These are phyloP conservation scores for Urosaurus nigricauda DNA, from an alignment of 2,797 vertebrate species.

Conservation along the genomic window DNA sequence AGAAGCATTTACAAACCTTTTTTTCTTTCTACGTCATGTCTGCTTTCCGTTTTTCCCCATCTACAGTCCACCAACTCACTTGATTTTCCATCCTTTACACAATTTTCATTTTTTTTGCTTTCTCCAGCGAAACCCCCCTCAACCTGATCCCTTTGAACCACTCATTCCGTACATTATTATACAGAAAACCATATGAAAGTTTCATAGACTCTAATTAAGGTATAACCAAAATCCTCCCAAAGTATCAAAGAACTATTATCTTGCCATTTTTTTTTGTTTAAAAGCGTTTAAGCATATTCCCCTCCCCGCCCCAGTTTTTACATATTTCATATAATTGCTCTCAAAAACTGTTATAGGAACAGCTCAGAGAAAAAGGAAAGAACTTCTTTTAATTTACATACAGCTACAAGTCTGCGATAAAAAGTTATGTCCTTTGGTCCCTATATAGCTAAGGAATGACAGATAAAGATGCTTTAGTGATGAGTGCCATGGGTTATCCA, in stretches of 20 bases:
- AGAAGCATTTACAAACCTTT: constrained; percentile 86
- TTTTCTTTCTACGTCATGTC: constrained; percentile 66
- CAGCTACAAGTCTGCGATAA: constrained; percentile 99
- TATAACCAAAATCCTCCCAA: constrained; percentile 86
- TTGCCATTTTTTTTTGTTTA: constrained; percentile 88
- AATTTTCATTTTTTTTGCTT: constrained; percentile 70
- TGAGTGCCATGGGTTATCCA: constrained; percentile 87
- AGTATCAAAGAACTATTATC: constrained; percentile 93
- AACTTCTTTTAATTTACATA: constrained; percentile 90
- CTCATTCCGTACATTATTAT: constrained; percentile 80
- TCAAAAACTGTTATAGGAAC: constrained; percentile 90
- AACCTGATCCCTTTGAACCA: constrained; percentile 73
- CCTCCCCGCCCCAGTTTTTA: constrained; percentile 71
- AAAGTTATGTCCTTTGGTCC: constrained; percentile 99
- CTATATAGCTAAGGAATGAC: constrained; percentile 99
- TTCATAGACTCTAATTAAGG: constrained; percentile 85
- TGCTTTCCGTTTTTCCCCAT: constrained; percentile 71
- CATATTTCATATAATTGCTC: constrained; percentile 89
- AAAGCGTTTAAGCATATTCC: constrained; percentile 93
- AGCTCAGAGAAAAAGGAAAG: constrained; percentile 92
- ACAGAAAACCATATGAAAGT: constrained; percentile 88
- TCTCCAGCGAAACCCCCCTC: constrained; percentile 76
- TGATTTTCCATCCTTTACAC: constrained; percentile 43
- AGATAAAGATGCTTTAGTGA: constrained; percentile 92
- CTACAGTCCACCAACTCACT: constrained; percentile 66